Base-by-base conservation (phyloP, 2,888 invertebrate species). In the Colletes collaris region DNA sequence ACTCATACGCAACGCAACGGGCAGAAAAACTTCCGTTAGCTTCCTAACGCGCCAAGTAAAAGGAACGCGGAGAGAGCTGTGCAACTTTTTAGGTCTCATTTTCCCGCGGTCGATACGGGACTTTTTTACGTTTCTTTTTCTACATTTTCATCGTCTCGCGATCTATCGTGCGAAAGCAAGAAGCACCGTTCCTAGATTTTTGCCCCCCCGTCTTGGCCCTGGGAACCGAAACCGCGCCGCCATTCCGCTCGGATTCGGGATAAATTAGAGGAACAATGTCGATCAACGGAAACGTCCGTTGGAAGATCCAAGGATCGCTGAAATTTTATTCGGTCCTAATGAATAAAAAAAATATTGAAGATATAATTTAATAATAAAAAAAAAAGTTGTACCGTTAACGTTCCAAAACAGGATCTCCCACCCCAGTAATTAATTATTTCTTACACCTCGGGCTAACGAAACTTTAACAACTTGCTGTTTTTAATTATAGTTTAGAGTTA, bases 11-110 rank as follows among this genome's bases (percentile, higher is more conserved):
- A 50, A 66, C 52, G 55, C 49, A 59, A 55, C 40, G 27, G 52
- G 46, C 44, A 56, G 75, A 75, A 81, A 81, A 62, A 75, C 70
- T 71, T 71, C 79, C 81, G 80, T 81, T 81, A 81, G 75, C 53
- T 64, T 73, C 79, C 70, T 79, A 79, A 68, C 59, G 59, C 50
- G 66, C 50, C 52, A 52, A 72, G 72, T 58, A 70, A 74, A 74
- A 74, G 69, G 65, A 69, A 72, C 59, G 58, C 3, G 50, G 46
- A n/a, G 49, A 44, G 55, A 8, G n/a, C 7, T 55, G 8, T 10
- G 49, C 44, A 46, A 16, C 53, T 65, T 80, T 73, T 79, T 80
- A 69, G 65, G 65, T 67, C 59, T 58, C 65, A 69, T 79, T 79
- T 79, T 72, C 72, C 79, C 79, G 79, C 66, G 79, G 49, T 65